phyloP scores from a whole-genome alignment of 2,888 invertebrate species.

The Hyppa rectilinea region DNA sequence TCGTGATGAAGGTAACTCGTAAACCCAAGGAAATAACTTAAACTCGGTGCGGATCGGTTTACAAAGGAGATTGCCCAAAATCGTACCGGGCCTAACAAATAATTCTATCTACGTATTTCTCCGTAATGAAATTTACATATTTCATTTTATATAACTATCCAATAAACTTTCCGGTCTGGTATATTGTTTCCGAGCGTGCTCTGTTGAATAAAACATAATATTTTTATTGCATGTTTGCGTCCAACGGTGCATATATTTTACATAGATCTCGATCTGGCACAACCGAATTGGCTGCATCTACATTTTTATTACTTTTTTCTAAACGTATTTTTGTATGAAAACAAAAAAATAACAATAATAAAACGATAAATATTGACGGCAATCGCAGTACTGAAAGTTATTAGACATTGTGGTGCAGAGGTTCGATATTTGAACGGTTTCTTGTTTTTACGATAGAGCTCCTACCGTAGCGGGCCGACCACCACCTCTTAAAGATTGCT shows the following conservation, averaged over 20 bases:
- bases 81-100: constrained; percentile 55
- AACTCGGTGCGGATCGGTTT: constrained; percentile 38
- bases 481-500: no score
- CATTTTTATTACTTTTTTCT: constrained; percentile 80
- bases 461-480: no score
- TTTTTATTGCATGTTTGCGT: constrained; percentile 85
- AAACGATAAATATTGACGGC: constrained; percentile 51
- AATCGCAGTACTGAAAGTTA: constrained; percentile 42
- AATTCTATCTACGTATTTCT: constrained; percentile 60
- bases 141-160: constrained; percentile 76
- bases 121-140: constrained; percentile 70
- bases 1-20: constrained; percentile 41
- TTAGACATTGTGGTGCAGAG: constrained; percentile 33
- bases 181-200: constrained; percentile 83
- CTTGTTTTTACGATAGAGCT: constrained; percentile 19
- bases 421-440: constrained; percentile 32
- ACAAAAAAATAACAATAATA: constrained; percentile 42
- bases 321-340: constrained; percentile 41
- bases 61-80: constrained; percentile 53
- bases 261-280: constrained; percentile 76
- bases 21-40: constrained; percentile 34
- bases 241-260: constrained; percentile 85
- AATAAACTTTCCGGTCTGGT: constrained; percentile 76
- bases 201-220: constrained; percentile 87
- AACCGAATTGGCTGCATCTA: constrained; percentile 78